These are phyloP conservation scores for Sphaerodactylus townsendi DNA, from an alignment of 2,113 vertebrate genomes.

Conservation along the genomic window DNA sequence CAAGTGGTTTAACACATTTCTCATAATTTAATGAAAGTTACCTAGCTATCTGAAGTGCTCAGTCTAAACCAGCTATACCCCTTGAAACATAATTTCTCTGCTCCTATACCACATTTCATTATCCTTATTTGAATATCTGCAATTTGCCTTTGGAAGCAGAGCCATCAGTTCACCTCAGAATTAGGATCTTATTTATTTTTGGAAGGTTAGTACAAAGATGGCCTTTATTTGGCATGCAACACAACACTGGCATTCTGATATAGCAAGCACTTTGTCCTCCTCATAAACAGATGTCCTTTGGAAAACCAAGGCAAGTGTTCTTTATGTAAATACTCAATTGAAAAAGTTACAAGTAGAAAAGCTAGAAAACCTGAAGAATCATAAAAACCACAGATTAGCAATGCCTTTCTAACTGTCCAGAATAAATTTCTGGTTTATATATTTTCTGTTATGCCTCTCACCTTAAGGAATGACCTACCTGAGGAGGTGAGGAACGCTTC, in stretches of 20 bases:
- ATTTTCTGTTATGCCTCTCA: too few species aligned
- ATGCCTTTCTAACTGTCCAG: too few species aligned
- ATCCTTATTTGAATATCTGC: too few species aligned
- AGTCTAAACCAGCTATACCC: background rate
- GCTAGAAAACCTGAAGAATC: background rate
- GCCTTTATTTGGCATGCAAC: background rate
- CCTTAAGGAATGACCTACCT: too few species aligned
- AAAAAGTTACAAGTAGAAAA: too few species aligned
- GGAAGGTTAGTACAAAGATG: background rate
- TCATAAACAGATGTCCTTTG: background rate
- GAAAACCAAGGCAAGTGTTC: background rate
- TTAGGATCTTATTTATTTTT: background rate
- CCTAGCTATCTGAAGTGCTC: background rate
- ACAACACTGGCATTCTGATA: background rate
- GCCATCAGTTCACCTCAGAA: background rate
- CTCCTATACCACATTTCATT: too few species aligned
- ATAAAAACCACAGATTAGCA: background rate
- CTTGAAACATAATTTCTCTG: too few species aligned
- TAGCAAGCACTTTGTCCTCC: too few species aligned
- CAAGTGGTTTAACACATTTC: slow-evolving; percentile 48
- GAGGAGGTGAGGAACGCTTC: too few species aligned
- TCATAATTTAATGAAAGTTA: background rate
- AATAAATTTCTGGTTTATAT: too few species aligned
- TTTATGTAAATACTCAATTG: too few species aligned
- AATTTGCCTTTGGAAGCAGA: too few species aligned